These are phyloP conservation scores for Catocala fraxini DNA, from an alignment of 2,888 invertebrate species.

Conservation along the genomic window DNA sequence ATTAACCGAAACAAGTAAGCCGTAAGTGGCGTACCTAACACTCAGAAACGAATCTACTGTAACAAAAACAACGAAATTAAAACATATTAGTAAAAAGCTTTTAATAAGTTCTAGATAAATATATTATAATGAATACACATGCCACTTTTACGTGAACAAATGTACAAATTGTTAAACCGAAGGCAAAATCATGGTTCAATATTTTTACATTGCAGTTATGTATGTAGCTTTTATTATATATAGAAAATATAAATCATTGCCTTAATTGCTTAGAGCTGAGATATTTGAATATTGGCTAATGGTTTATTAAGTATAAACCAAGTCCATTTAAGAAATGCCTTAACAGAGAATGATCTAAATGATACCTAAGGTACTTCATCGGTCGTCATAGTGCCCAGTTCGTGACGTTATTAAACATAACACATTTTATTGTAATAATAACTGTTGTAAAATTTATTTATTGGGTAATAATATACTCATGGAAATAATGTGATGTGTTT, in stretches of 20 bases:
- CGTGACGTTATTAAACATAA: conserved; percentile 63
- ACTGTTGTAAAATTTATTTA: conserved; percentile 87
- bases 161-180: conserved; percentile 31
- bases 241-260: conserved; percentile 46
- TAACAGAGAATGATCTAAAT: conserved; percentile 64
- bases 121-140: conserved; percentile 13
- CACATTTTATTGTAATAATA: conserved; percentile 74
- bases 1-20: conserved; percentile 34
- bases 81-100: conserved; percentile 39
- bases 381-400: conserved; percentile 56
- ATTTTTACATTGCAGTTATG: conserved; percentile 42
- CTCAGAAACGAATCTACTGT: conserved; percentile 37
- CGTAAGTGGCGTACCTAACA: conserved; percentile 12
- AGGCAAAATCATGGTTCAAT: conserved; percentile 41
- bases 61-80: conserved; percentile 53
- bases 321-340: conserved; percentile 56
- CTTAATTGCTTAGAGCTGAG: conserved; percentile 45
- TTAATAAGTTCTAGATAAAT: conserved; percentile 24
- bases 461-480: conserved; percentile 81
- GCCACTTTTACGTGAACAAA: conserved; percentile 26
- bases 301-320: conserved; percentile 24
- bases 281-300: conserved; percentile 38
- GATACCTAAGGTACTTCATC: conserved; percentile 51
- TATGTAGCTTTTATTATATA: conserved; percentile 40
- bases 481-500: conserved; percentile 61